phyloP scores from a whole-genome alignment of 2,888 invertebrate genomes.

The Spilosoma lubricipeda region DNA sequence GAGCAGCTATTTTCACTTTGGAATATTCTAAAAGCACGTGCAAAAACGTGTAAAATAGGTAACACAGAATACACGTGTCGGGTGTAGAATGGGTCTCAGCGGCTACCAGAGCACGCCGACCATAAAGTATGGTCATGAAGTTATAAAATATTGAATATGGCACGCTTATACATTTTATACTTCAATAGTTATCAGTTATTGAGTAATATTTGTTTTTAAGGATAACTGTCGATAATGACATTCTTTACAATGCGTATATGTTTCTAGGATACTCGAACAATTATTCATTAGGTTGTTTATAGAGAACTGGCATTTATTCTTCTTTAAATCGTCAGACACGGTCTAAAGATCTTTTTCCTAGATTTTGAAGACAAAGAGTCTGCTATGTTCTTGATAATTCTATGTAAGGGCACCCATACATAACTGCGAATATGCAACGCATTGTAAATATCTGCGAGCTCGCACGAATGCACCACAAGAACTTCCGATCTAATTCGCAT shows the following conservation, averaged over 20 bases:
- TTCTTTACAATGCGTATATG: neutral
- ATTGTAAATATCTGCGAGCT: too few species aligned
- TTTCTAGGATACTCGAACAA: neutral
- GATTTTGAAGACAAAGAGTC: neutral
- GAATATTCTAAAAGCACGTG: conserved; percentile 2
- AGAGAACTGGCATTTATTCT: neutral
- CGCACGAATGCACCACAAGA: too few species aligned
- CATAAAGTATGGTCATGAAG: conserved; percentile 4
- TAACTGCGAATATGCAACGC: too few species aligned
- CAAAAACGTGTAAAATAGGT: conserved; percentile 5
- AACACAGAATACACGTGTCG: conserved; percentile 12
- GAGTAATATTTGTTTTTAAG: neutral
- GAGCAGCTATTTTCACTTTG: neutral
- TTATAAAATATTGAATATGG: conserved; percentile 8
- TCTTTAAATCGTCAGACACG: neutral
- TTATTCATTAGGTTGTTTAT: too few species aligned
- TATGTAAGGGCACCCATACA: too few species aligned
- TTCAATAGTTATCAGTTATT: neutral
- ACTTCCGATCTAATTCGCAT: too few species aligned
- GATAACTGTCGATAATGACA: neutral
- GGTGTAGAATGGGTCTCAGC: conserved; percentile 10
- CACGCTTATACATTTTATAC: neutral
- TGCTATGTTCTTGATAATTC: neutral
- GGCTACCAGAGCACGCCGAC: conserved; percentile 8
- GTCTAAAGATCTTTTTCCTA: neutral